These are phyloP conservation scores for Ciconia stormi DNA, from an alignment of 2,113 vertebrate species.

Conservation along the genomic window DNA sequence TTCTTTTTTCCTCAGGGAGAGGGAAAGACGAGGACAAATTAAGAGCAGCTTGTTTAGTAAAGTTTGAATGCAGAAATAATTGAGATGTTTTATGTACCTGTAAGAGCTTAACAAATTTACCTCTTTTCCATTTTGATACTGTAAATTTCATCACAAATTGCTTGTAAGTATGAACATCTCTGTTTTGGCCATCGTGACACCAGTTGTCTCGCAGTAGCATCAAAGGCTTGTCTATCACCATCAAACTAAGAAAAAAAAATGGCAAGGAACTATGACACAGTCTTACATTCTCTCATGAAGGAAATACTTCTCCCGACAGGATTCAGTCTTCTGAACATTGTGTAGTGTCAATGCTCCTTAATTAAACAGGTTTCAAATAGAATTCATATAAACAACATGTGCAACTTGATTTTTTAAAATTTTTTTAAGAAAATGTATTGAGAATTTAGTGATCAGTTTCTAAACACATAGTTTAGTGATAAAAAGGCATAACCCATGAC, in stretches of 20 bases:
- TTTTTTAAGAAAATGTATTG: neutral
- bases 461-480: neutral
- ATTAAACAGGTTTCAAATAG: neutral
- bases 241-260: conserved; percentile 79
- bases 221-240: conserved; percentile 85
- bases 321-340: neutral
- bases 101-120: conserved; percentile 66
- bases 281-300: neutral
- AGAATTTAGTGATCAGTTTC: neutral
- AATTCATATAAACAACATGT: neutral
- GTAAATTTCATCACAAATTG: conserved; percentile 93
- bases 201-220: conserved; percentile 89
- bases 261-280: neutral
- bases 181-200: conserved; percentile 91
- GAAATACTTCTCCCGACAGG: neutral
- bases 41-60: neutral
- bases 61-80: neutral
- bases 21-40: neutral
- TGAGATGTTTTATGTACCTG: neutral
- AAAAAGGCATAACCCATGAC: neutral
- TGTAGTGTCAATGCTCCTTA: neutral
- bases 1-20: neutral
- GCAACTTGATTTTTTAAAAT: neutral
- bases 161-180: conserved; percentile 85
- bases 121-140: conserved; percentile 90